Conservation (phyloP, 92 coral and sea anemone genomes). For the Metridium senile region DNA sequence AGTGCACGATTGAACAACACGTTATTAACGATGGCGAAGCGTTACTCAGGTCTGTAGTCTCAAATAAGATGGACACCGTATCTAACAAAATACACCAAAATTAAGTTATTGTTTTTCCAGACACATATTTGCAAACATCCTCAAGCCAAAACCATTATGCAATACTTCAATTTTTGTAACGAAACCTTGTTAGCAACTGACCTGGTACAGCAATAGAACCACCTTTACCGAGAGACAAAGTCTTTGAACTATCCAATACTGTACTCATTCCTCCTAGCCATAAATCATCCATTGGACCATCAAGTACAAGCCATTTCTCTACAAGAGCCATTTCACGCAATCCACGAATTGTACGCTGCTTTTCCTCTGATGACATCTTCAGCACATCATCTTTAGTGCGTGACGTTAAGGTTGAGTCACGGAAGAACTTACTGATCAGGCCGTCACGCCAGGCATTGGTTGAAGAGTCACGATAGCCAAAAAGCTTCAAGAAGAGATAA, state of each 20-base stretch:
- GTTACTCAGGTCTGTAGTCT: conserved; percentile 71
- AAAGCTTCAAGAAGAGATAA: conserved; percentile 52
- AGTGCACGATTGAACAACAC: conserved; percentile 86
- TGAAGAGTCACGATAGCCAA: conserved; percentile 65
- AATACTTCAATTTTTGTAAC: neutral
- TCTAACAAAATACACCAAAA: conserved; percentile 40
- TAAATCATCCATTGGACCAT: conserved; percentile 84
- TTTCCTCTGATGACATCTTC: conserved; percentile 59
- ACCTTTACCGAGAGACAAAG: conserved; percentile 81
- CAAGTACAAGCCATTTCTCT: conserved; percentile 92
- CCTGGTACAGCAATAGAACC: conserved; percentile 85
- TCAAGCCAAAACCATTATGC: neutral
- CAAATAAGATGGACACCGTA: conserved; percentile 82
- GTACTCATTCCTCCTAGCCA: conserved; percentile 88
- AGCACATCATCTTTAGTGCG: conserved; percentile 60
- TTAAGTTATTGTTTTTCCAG: neutral
- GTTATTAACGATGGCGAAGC: conserved; percentile 81
- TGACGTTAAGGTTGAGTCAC: conserved; percentile 70
- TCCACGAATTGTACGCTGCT: conserved; percentile 66
- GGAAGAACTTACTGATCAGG: conserved; percentile 76
- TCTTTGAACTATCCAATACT: conserved; percentile 73
- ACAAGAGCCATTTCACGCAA: conserved; percentile 61
- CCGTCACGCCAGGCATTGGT: conserved; percentile 85
- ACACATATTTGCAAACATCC: neutral
- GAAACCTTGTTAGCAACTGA: conserved; percentile 23